These are phyloP conservation scores for Natrix natrix DNA, from an alignment of 2,797 vertebrate species.

Conservation along the genomic window DNA sequence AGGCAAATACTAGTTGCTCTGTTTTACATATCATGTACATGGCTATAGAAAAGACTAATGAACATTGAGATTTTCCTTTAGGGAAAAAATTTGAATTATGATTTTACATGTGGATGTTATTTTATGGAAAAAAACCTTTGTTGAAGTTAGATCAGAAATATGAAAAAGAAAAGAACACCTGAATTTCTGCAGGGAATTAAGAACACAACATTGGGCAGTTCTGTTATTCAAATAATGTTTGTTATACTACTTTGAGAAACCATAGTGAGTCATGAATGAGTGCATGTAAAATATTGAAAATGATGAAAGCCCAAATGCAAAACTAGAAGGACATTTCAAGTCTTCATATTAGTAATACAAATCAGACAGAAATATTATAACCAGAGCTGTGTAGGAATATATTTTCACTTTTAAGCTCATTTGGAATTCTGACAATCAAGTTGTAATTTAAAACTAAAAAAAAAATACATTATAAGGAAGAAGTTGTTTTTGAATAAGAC, in stretches of 20 bases:
- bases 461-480: not conserved
- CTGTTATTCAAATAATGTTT: not conserved
- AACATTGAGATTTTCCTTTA: not conserved
- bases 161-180: not conserved
- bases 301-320: not conserved
- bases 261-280: not conserved
- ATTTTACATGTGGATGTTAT: not conserved
- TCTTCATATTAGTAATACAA: not conserved
- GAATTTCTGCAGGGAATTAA: not conserved
- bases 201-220: not conserved
- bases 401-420: not conserved
- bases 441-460: slow-evolving; percentile 4
- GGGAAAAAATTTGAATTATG: not conserved
- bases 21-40: not conserved
- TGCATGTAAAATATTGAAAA: not conserved
- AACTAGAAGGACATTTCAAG: slow-evolving; percentile 16
- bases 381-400: not conserved
- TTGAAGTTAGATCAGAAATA: not conserved
- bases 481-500: not conserved
- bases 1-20: not conserved
- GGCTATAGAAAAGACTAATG: not conserved
- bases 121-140: not conserved
- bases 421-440: slow-evolving; percentile 9
- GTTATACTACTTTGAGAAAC: not conserved
- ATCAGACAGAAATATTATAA: not conserved